A percentile compares a stretch with the other conserved stretches of the same genome.
Conservation (phyloP, 2,888 invertebrate genomes). For the Creontiades dilutus region DNA sequence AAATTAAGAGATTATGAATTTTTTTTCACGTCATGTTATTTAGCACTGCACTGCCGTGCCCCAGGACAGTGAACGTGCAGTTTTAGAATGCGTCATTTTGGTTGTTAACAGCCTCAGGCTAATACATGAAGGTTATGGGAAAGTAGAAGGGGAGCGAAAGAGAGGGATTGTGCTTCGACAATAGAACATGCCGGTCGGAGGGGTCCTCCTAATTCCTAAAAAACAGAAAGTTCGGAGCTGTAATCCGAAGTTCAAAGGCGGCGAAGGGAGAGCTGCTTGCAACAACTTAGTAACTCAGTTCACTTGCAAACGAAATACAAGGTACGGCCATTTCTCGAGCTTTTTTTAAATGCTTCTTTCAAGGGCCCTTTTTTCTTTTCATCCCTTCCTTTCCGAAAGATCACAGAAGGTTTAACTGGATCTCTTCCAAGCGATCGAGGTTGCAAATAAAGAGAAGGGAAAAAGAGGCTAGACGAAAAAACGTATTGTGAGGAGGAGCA, state of each 20-base stretch:
- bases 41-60: too few species aligned
- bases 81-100: too few species aligned
- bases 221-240: constrained; percentile 25
- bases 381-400: constrained; percentile 9
- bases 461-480: not conserved
- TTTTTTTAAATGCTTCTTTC: constrained; percentile 33
- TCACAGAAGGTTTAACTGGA: not conserved
- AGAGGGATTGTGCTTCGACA: not conserved
- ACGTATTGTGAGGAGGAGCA: too few species aligned
- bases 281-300: constrained; percentile 49
- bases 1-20: too few species aligned
- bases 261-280: constrained; percentile 23
- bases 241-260: constrained; percentile 30
- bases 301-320: constrained; percentile 60
- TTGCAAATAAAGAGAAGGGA: not conserved
- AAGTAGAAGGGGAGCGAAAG: not conserved
- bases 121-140: not conserved
- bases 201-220: constrained; percentile 8
- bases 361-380: not conserved
- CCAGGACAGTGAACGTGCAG: too few species aligned
- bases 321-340: constrained; percentile 40
- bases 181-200: not conserved
- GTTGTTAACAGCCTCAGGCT: too few species aligned
- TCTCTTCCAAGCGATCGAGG: not conserved
- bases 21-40: too few species aligned